These are phyloP conservation scores for Eulemur macaco DNA, from an alignment of 2,113 vertebrate species.

Conservation along the genomic window DNA sequence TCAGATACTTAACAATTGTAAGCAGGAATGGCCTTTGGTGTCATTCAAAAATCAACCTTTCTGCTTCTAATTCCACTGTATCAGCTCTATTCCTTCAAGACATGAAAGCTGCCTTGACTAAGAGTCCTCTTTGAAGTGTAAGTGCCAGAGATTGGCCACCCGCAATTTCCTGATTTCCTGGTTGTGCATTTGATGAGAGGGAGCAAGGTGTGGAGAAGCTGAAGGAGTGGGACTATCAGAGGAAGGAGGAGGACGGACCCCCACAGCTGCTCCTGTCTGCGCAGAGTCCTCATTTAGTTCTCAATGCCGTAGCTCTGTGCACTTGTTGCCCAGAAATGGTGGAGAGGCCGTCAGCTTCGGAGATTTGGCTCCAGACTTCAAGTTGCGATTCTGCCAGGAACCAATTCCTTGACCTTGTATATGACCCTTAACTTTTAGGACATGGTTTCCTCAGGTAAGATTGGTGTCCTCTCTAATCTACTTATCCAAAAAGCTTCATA, in stretches of 20 bases:
- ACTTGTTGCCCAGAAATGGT: not conserved
- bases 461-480: not conserved
- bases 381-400: not conserved
- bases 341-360: no score
- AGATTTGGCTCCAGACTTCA: not conserved
- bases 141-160: not conserved
- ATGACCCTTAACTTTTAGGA: not conserved
- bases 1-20: not conserved
- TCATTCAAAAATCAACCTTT: not conserved
- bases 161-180: not conserved
- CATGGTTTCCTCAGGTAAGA: not conserved
- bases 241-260: not conserved
- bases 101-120: not conserved
- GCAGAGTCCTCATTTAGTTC: fast-evolving
- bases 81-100: not conserved
- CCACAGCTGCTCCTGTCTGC: fast-evolving
- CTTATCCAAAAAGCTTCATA: not conserved
- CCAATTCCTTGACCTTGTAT: not conserved
- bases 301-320: fast-evolving
- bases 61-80: not conserved
- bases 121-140: not conserved
- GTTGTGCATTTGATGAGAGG: not conserved
- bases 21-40: not conserved
- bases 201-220: not conserved
- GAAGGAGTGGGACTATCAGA: no score